phyloP scores from a whole-genome alignment of 1,140 invertebrate species.

The Drosophila ogumai region DNA sequence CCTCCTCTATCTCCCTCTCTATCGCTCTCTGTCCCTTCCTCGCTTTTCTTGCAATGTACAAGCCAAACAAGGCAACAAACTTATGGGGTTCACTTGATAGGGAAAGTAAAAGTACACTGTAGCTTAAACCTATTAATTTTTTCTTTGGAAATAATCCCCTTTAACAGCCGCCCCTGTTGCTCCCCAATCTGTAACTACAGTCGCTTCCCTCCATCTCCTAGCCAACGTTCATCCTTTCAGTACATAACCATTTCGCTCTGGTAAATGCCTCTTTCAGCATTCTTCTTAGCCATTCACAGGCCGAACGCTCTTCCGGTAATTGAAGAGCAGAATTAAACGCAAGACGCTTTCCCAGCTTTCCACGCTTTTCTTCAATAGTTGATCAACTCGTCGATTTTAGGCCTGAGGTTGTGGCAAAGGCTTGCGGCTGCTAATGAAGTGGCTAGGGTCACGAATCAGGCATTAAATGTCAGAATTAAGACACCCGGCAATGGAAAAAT shows the following conservation, averaged over 20 bases:
- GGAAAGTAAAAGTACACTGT: no score
- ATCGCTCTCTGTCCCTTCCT: no score
- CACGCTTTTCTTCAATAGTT: conserved; percentile 1
- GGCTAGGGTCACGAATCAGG: conserved; percentile 34
- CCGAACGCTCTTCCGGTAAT: conserved; percentile 27
- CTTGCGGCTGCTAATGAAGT: conserved; percentile 65
- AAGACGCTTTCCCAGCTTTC: conserved; percentile 11
- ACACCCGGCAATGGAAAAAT: conserved; percentile 62
- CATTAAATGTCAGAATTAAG: conserved; percentile 77
- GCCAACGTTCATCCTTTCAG: conserved; percentile 14
- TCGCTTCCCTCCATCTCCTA: conserved; percentile 2
- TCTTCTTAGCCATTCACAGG: conserved; percentile 23
- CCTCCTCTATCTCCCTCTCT: not conserved
- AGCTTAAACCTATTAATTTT: no score
- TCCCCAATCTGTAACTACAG: conserved; percentile 48
- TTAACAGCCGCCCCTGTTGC: not conserved
- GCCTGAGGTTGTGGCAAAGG: conserved; percentile 1
- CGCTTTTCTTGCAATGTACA: no score
- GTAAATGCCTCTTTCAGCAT: conserved; percentile 42
- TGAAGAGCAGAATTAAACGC: conserved; percentile 21
- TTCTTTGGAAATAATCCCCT: not conserved
- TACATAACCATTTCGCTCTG: conserved; percentile 39
- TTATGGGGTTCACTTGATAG: no score
- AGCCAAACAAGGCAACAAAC: no score
- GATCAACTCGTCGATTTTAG: conserved; percentile 17